These are phyloP conservation scores for Macaca fascicularis DNA, from an alignment of 2,113 vertebrate genomes.

Conservation along the genomic window T2T-MFA8v1.1 NC_088395.1:40087501-40088000, in stretches of 20 bases:
- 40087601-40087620: not conserved
- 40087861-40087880: not conserved
- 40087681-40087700: too few relatives aligned
- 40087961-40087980: not conserved
- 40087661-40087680: too few relatives aligned
- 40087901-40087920: conserved; percentile 24
- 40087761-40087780: too few relatives aligned
- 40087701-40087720: too few relatives aligned
- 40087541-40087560: not conserved
- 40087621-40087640: not conserved
- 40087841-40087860: too few relatives aligned
- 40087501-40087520: not conserved
- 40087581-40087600: not conserved
- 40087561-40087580: not conserved
- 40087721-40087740: too few relatives aligned
- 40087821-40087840: too few relatives aligned
- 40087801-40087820: too few relatives aligned
- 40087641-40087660: too few relatives aligned
- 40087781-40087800: too few relatives aligned
- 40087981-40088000: not conserved
- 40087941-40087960: not conserved
- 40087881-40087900: not conserved
- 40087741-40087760: too few relatives aligned
- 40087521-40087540: not conserved
- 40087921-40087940: not conserved